Base-by-base conservation (phyloP, 2,888 invertebrate species). In the Erebia epiphron region DNA sequence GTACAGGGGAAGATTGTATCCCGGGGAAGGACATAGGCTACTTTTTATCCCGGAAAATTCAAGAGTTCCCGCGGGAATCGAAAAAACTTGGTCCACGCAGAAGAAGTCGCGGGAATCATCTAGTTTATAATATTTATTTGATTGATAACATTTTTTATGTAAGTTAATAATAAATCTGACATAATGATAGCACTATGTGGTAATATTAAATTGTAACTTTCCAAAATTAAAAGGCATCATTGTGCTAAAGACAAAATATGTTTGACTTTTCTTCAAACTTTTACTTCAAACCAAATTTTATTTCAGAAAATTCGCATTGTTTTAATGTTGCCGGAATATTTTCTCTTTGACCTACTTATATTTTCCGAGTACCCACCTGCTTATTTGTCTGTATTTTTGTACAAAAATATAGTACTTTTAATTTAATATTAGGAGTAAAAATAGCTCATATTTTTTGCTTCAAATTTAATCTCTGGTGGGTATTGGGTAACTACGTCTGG, bases 291-390 rank as follows among this genome's bases (percentile, higher is more conserved):
- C 16, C 4, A n/a, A 54, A 54, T 18, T 56, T 56, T 26, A 26
- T 13, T 56, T 26, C 13, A 3, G 56, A 21, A 57, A 57, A 57
- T 54, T 54, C 10, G 54, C 18, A 54, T 18, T 54, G 54, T 54
- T 18, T 54, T 54, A 10, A 16, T 18, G 16, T 54, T 54, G 16
- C 54, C 54, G 54, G 54, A 18, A 16, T 54, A 16, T 18, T 18
- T 52, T 54, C 18, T 54, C 18, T 54, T 54, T 54, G 54, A 54
- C 54, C 54, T 54, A 18, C 16, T 54, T 18, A 54, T 54, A 54
- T 54, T 54, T 18, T 11, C 16, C 2, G 54, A 52, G 54, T 54
- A 46, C 46, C n/a, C n/a, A n/a, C n/a, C 46, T 46, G 13, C 46
- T 13, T 54, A 18, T 54, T 18, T 54, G 16, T 54, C n/a, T 54